phyloP scores from a whole-genome alignment of 2,888 invertebrate genomes.

The Diarsia brunnea region DNA sequence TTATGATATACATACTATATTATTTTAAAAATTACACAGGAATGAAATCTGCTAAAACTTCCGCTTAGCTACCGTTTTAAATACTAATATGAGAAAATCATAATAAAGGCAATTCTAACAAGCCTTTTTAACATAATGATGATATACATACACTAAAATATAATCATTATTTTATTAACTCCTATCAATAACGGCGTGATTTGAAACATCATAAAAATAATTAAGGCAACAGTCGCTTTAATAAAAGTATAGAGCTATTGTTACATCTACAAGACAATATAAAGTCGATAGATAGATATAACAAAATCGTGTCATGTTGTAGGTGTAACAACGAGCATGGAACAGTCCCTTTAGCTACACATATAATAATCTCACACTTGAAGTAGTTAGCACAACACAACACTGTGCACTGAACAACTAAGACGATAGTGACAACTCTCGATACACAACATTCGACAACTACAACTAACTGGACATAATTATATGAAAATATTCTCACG shows the following conservation, averaged over 20 bases:
- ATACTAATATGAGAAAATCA: conserved; percentile 67
- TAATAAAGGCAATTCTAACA: conserved; percentile 78
- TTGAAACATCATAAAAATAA: conserved; percentile 79
- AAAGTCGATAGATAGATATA: conserved; percentile 5
- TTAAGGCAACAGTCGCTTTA: conserved; percentile 82
- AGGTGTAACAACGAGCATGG: conserved; percentile 74
- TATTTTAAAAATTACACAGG: conserved; percentile 67
- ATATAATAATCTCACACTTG: conserved; percentile 78
- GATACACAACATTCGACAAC: conserved; percentile 64
- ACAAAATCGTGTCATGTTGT: conserved; percentile 34
- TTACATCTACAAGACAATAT: conserved; percentile 72
- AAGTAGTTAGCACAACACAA: conserved; percentile 55
- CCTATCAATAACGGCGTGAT: conserved; percentile 74
- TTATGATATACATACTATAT: conserved; percentile 61
- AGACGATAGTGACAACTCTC: conserved; percentile 59
- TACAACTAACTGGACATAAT: conserved; percentile 55
- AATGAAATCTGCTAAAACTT: conserved; percentile 69
- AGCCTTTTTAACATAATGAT: conserved; percentile 67
- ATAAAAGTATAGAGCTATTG: conserved; percentile 71
- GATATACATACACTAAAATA: conserved; percentile 72
- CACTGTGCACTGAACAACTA: conserved; percentile 58
- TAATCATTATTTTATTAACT: conserved; percentile 69
- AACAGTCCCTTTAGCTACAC: conserved; percentile 73
- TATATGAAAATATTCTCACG: conserved; percentile 63
- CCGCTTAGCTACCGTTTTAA: conserved; percentile 66